A percentile compares a stretch with the other conserved stretches of the same genome.
phyloP scores from a whole-genome alignment of 1,140 invertebrate species.

The Procambarus virginalis region DNA sequence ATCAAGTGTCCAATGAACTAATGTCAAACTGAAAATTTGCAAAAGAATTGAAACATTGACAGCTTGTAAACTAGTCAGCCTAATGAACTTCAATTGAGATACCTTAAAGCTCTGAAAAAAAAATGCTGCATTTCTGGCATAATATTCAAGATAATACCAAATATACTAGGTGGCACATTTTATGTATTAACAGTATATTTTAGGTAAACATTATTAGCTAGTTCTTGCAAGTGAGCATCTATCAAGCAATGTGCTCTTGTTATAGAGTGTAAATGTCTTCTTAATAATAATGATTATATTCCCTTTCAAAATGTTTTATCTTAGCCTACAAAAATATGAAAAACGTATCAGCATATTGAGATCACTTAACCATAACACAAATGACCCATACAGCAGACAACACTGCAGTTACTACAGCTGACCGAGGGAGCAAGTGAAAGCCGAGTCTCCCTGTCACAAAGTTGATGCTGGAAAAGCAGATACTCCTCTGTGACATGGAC shows the following conservation, averaged over 20 bases:
- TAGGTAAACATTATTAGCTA: background rate
- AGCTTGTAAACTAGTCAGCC: background rate
- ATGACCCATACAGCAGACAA: conserved; percentile 49
- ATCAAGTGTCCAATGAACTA: no score
- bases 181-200: background rate
- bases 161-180: background rate
- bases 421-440: conserved; percentile 26
- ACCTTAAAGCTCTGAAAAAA: background rate
- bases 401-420: conserved; percentile 37
- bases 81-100: background rate
- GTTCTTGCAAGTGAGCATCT: background rate
- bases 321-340: conserved; percentile 60
- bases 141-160: background rate
- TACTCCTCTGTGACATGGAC: conserved; percentile 43
- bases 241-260: conserved; percentile 33
- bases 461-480: conserved; percentile 44
- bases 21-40: background rate
- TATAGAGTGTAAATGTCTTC: conserved; percentile 3
- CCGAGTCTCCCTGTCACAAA: conserved; percentile 50
- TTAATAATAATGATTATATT: conserved; percentile 23
- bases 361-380: conserved; percentile 59
- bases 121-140: background rate
- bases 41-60: background rate
- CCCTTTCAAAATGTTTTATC: conserved; percentile 18
- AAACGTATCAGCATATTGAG: conserved; percentile 52